Evolutionary conservation across 2,888 invertebrate species (phyloP).

Genomic region (Rotaria socialis): DNA sequence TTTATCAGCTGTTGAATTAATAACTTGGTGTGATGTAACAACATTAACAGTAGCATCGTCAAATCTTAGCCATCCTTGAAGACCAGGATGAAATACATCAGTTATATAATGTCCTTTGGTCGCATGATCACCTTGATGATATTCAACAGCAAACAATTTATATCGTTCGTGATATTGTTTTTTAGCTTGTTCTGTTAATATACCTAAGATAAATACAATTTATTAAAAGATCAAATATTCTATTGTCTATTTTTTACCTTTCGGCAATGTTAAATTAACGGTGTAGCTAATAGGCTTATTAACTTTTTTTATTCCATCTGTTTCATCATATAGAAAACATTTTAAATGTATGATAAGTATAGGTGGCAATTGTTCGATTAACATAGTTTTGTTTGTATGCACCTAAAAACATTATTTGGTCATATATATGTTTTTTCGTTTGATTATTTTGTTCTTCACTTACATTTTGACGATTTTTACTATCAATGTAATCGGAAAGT

Average conservation of each 20-base stretch:
- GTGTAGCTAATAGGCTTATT: slow-evolving; percentile 81
- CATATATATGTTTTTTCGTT: too few species aligned
- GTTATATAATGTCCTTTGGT: slow-evolving; percentile 87
- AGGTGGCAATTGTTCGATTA: slow-evolving; percentile 80
- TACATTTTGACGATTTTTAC: slow-evolving; percentile 28
- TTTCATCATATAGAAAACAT: slow-evolving; percentile 76
- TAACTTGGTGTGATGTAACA: slow-evolving; percentile 73
- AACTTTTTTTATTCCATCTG: slow-evolving; percentile 83
- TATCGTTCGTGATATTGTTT: slow-evolving; percentile 5
- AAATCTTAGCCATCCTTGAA: slow-evolving; percentile 79
- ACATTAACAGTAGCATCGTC: slow-evolving; percentile 81
- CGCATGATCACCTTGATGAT: slow-evolving; percentile 90
- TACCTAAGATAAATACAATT: not conserved
- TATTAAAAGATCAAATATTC: too few species aligned
- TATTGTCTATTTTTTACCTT: not conserved
- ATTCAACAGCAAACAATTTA: slow-evolving; percentile 68
- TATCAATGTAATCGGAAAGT: slow-evolving; percentile 21
- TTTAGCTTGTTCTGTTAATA: slow-evolving; percentile 32
- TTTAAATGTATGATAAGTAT: slow-evolving; percentile 85
- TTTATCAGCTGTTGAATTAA: slow-evolving; percentile 64
- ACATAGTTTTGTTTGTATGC: slow-evolving; percentile 81
- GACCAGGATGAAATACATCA: slow-evolving; percentile 84
- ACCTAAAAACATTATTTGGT: slow-evolving; percentile 51
- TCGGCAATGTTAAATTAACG: slow-evolving; percentile 58
- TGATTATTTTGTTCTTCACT: not conserved